Conservation (phyloP, 2,797 vertebrate species). For the Helostoma temminkii region DNA sequence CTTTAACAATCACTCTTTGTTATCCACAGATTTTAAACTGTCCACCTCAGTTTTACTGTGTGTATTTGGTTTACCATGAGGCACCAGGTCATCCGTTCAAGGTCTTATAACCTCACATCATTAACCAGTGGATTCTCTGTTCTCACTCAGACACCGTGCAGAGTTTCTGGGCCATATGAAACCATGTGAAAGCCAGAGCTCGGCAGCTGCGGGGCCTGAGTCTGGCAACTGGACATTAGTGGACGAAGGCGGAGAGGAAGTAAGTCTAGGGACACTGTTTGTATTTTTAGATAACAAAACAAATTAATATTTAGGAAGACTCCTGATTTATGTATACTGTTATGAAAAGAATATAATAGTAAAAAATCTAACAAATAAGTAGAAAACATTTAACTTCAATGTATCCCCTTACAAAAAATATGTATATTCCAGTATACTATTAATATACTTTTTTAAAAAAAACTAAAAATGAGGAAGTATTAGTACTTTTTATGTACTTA, state of each 20-base stretch:
- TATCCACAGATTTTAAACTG: not conserved
- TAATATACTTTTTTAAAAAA: too few relatives aligned
- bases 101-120: not conserved
- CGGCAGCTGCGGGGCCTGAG: conserved; percentile 84
- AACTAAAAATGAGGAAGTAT: too few relatives aligned
- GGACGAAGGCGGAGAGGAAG: conserved; percentile 98
- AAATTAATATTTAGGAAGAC: not conserved
- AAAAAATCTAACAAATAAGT: too few relatives aligned
- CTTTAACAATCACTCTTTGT: conserved; percentile 28
- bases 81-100: conserved; percentile 6
- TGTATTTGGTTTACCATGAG: conserved; percentile 3
- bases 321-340: not conserved
- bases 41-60: not conserved
- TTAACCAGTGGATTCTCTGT: conserved; percentile 33
- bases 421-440: too few relatives aligned
- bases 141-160: conserved; percentile 87
- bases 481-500: too few relatives aligned
- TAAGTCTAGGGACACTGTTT: conserved; percentile 56
- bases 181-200: conserved; percentile 87
- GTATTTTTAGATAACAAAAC: not conserved
- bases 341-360: not conserved
- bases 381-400: too few relatives aligned
- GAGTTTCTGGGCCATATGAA: conserved; percentile 95
- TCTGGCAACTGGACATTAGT: conserved; percentile 97
- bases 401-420: too few relatives aligned